Evolutionary conservation across 1,140 invertebrate genomes (phyloP).

Genomic region (Lasioglossum albipes): DNA sequence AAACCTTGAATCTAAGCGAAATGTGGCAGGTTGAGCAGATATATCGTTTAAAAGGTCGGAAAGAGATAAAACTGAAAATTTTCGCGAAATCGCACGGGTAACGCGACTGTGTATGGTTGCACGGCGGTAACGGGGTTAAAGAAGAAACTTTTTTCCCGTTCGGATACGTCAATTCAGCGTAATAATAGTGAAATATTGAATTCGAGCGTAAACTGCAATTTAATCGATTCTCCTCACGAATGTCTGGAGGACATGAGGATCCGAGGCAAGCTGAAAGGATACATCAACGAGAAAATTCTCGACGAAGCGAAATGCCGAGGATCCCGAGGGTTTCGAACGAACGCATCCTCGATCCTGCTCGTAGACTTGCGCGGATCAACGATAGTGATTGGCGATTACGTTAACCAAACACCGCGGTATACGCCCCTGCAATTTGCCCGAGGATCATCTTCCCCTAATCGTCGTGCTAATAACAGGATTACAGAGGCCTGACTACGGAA

Average conservation of each 20-base stretch:
- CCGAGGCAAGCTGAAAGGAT: no score
- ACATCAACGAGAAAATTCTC: constrained; percentile 45
- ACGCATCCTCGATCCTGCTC: constrained; percentile 41
- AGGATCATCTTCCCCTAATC: constrained; percentile 71
- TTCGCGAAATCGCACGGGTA: no score
- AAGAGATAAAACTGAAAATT: no score
- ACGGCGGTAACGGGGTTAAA: background rate
- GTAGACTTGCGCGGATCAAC: constrained; percentile 53
- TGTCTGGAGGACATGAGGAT: constrained; percentile 36
- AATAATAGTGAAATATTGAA: constrained; percentile 65
- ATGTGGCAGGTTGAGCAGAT: no score
- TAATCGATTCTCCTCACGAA: constrained; percentile 46
- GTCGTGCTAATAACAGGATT: constrained; percentile 74
- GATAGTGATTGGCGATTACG: constrained; percentile 73
- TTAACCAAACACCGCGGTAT: constrained; percentile 73
- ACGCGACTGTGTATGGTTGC: background rate
- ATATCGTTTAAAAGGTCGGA: no score
- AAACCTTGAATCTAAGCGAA: no score
- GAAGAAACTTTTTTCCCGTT: constrained; percentile 34
- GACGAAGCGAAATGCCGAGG: constrained; percentile 44
- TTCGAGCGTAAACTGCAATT: constrained; percentile 64
- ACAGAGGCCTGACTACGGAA: constrained; percentile 60
- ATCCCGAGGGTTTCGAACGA: constrained; percentile 20
- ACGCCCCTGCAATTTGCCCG: constrained; percentile 73
- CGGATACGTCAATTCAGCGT: constrained; percentile 49